A percentile compares a stretch with the other conserved stretches of the same genome.
phyloP scores from a whole-genome alignment of 2,888 invertebrate species.

The Esperia sulphurella region DNA sequence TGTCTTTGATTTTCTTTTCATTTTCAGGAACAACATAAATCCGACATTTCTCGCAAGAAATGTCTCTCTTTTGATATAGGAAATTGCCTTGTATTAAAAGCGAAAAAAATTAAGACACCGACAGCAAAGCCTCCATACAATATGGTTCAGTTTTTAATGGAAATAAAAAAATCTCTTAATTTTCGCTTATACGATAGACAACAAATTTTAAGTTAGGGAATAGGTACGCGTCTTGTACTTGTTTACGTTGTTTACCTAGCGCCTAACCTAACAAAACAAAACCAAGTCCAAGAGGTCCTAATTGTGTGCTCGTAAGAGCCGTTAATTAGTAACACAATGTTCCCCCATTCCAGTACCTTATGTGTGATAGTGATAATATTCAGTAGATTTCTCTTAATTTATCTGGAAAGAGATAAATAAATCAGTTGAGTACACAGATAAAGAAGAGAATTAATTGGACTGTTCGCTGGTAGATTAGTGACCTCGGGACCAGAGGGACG shows the following conservation, averaged over 20 bases:
- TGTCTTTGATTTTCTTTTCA: background rate
- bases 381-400: conserved; percentile 2
- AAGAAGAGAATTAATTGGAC: conserved; percentile 53
- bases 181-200: too few species aligned
- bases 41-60: background rate
- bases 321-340: background rate
- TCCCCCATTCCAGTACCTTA: background rate
- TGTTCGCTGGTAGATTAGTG: conserved; percentile 54
- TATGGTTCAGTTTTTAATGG: too few species aligned
- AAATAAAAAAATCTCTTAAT: too few species aligned
- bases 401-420: conserved; percentile 22
- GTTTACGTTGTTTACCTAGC: too few species aligned
- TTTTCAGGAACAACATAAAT: background rate
- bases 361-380: conserved; percentile 7
- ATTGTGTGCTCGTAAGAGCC: background rate
- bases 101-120: background rate
- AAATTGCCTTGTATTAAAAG: background rate
- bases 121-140: too few species aligned
- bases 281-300: background rate
- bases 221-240: too few species aligned
- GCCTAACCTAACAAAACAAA: too few species aligned
- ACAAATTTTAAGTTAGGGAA: too few species aligned
- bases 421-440: conserved; percentile 39
- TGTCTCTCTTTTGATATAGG: background rate
- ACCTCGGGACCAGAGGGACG: conserved; percentile 39